Percentiles rank a stretch among this genome's conserved stretches.
These are phyloP conservation scores for Acanthis flammea DNA, from an alignment of 2,797 vertebrate genomes.

Conservation along the genomic window DNA sequence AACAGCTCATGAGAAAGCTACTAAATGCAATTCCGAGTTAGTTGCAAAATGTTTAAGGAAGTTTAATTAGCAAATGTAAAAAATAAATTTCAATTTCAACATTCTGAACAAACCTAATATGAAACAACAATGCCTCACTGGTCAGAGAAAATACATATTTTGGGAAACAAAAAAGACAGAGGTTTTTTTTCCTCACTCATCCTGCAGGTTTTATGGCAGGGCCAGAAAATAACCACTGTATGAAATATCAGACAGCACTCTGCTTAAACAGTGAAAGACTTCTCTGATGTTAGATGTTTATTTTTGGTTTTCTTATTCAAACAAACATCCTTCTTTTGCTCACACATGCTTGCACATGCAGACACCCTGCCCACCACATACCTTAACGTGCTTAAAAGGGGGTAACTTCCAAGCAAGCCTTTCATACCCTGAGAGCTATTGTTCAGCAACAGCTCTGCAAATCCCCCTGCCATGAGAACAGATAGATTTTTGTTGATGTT, in stretches of 20 bases:
- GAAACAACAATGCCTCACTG: not conserved
- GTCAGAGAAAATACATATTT: not conserved
- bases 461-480: not conserved
- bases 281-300: not conserved
- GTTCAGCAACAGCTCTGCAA: not conserved
- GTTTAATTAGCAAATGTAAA: not conserved
- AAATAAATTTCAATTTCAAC: not conserved
- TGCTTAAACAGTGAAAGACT: not conserved
- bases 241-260: not conserved
- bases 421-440: not conserved
- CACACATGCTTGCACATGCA: not conserved
- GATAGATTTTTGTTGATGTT: slow-evolving; percentile 2
- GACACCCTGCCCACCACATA: not conserved
- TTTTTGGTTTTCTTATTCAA: not conserved
- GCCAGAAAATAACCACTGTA: not conserved
- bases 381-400: not conserved
- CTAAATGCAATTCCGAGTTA: not conserved
- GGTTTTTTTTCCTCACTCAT: not conserved
- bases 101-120: not conserved
- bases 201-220: not conserved
- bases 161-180: not conserved
- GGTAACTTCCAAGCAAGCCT: not conserved
- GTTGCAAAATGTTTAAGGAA: not conserved
- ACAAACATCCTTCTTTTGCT: not conserved
- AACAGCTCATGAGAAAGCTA: not conserved